A percentile compares a stretch with the other conserved stretches of the same genome.
phyloP scores from a whole-genome alignment of 2,797 vertebrate genomes.

The Cheirogaleus major region DNA sequence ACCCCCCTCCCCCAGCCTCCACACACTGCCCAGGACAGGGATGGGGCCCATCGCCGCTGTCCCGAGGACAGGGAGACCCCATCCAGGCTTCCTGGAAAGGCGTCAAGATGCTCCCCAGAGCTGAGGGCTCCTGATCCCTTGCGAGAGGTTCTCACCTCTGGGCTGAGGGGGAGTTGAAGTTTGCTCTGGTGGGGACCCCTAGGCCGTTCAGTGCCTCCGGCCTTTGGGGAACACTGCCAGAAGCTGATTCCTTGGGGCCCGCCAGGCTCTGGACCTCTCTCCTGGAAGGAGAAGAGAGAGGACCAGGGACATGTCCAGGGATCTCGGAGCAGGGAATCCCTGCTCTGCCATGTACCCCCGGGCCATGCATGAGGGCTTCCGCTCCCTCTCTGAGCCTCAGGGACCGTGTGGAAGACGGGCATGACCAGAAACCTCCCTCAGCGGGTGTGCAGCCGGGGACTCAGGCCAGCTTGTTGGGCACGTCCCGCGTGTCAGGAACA shows the following conservation, averaged over 20 bases:
- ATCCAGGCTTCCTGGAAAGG: neutral
- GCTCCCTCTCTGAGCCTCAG: neutral
- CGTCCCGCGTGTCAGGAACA: rapidly evolving
- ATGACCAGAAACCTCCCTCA: neutral
- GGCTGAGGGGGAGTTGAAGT: neutral
- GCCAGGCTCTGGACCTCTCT: neutral
- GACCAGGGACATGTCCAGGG: neutral
- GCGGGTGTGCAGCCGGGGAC: neutral
- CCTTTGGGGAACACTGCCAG: neutral
- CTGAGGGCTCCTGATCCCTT: neutral
- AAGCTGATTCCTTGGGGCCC: neutral
- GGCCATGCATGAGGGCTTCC: neutral
- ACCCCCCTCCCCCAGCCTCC: no score
- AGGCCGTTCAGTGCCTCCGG: neutral
- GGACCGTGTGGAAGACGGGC: neutral
- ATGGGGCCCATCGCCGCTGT: neutral
- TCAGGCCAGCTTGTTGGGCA: neutral
- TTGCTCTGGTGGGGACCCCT: neutral
- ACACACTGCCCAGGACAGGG: neutral
- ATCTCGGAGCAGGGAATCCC: neutral
- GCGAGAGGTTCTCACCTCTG: neutral
- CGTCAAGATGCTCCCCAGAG: neutral
- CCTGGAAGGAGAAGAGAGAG: rapidly evolving
- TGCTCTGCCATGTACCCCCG: neutral
- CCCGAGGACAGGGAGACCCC: neutral